These are phyloP conservation scores for Botrylloides violaceus DNA, from an alignment of 23 tunicate genomes.

Conservation along the genomic window DNA sequence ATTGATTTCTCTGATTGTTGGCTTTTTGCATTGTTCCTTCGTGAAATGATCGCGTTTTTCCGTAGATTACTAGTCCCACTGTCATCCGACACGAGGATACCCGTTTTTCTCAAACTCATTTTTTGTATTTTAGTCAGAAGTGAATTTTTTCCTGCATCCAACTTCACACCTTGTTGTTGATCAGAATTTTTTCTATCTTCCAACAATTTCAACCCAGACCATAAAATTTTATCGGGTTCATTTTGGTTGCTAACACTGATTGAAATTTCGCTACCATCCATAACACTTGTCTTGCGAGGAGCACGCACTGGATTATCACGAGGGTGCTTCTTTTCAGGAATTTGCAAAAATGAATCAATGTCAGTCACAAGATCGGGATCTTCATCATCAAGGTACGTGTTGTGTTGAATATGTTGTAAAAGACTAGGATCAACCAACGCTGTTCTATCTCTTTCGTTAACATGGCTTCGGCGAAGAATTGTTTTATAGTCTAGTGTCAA, in stretches of 20 bases:
- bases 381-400: constrained; percentile 22
- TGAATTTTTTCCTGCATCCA: not conserved
- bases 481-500: constrained; percentile 56
- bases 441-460: constrained; percentile 6
- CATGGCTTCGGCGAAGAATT: constrained; percentile 24
- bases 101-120: constrained; percentile 15
- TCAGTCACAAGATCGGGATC: constrained; percentile 72
- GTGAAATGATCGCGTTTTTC: constrained; percentile 13
- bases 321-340: not conserved
- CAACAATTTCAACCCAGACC: constrained; percentile 53
- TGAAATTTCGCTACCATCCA: not conserved
- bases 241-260: not conserved
- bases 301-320: not conserved
- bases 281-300: not conserved
- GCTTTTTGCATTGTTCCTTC: constrained; percentile 23
- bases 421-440: not conserved
- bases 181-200: constrained; percentile 4
- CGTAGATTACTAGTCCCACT: constrained; percentile 1
- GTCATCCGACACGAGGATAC: not conserved
- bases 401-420: not conserved
- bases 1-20: constrained; percentile 15
- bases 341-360: constrained; percentile 46
- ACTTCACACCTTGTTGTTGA: not conserved
- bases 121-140: constrained; percentile 2
- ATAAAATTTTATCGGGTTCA: constrained; percentile 61